Evolutionary conservation across 2,888 invertebrate species (phyloP), one percentile per base, ranked within the genome.

Genomic region (Pheosia tremula): DNA sequence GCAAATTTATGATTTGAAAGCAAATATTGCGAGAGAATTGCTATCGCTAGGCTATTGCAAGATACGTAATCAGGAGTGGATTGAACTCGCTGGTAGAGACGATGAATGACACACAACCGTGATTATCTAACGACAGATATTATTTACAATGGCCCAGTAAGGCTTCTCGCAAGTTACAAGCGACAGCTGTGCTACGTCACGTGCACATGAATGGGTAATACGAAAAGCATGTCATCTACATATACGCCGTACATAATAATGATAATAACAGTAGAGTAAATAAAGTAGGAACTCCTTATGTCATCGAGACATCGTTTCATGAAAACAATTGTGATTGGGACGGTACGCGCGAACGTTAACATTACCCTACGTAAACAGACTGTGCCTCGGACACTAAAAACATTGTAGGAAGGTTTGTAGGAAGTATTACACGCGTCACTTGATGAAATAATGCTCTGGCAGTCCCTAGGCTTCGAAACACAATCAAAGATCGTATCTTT

Each of bases 121-220:
- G 62, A 72, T 74, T 75, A 80, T 71, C 73, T 79, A 80, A 78
- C 69, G 62, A 66, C 64, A 67, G 66, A 69, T 72, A 74, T 72
- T 77, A 72, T 77, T 77, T 77, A 72, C 74, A 61, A 66, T 62
- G 66, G 58, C 75, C 71, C 73, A 69, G 77, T 78, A 74, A 61
- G 72, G 72, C 62, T 61, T 63, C 64, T 63, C 58, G 63, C 57
- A 58, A 65, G 53, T 59, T 58, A 66, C 50, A 45, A 39, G 36
- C 54, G 58, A 24, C 41, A 50, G 49, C 7, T 50, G 24, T 50
- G 9, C 50, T n/a, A 47, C 47, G n/a, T 47, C 47, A 47, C 47
- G 47, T 47, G 47, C 47, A 11, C 11, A 47, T 24, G 47, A 11
- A 47, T n/a, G 11, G n/a, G 11, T 9, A n/a, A 47, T n/a, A 9